phyloP scores from a whole-genome alignment of 2,888 invertebrate species.

The Dioctria rufipes region DNA sequence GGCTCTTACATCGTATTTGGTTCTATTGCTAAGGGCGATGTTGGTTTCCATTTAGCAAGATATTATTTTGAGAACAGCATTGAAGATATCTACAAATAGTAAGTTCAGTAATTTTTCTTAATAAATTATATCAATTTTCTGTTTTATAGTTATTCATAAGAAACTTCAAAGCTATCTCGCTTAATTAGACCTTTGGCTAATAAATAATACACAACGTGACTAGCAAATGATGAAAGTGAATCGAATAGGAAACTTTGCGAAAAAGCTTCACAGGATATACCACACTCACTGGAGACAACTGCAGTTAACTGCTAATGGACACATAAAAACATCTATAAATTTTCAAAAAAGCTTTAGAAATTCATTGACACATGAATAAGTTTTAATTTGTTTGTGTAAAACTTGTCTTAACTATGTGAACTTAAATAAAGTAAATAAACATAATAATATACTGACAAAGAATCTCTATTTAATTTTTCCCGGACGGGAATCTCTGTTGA shows the following conservation, averaged over 20 bases:
- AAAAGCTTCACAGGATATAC: constrained; percentile 79
- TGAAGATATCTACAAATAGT: constrained; percentile 78
- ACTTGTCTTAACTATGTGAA: too few species aligned
- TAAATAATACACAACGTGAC: constrained; percentile 72
- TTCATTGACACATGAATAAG: too few species aligned
- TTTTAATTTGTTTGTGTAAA: too few species aligned
- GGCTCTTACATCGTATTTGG: constrained; percentile 78
- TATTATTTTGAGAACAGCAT: constrained; percentile 80
- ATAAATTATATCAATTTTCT: background rate
- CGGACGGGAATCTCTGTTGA: too few species aligned
- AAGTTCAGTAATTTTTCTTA: constrained; percentile 67
- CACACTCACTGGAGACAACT: constrained; percentile 82
- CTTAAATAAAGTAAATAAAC: too few species aligned
- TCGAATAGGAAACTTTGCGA: constrained; percentile 75
- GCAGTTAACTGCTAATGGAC: constrained; percentile 80
- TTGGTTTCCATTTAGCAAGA: constrained; percentile 81
- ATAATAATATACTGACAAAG: too few species aligned
- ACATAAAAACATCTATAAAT: too few species aligned
- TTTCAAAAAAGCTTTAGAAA: too few species aligned
- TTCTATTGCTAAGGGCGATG: constrained; percentile 76
- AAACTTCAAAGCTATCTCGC: constrained; percentile 71
- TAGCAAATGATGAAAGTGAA: constrained; percentile 70
- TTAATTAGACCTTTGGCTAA: constrained; percentile 71
- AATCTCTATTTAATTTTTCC: too few species aligned
- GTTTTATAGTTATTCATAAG: constrained; percentile 71